Evolutionary conservation across 2,888 invertebrate genomes (phyloP).

Genomic region (Scrobipalpa atriplicella): DNA sequence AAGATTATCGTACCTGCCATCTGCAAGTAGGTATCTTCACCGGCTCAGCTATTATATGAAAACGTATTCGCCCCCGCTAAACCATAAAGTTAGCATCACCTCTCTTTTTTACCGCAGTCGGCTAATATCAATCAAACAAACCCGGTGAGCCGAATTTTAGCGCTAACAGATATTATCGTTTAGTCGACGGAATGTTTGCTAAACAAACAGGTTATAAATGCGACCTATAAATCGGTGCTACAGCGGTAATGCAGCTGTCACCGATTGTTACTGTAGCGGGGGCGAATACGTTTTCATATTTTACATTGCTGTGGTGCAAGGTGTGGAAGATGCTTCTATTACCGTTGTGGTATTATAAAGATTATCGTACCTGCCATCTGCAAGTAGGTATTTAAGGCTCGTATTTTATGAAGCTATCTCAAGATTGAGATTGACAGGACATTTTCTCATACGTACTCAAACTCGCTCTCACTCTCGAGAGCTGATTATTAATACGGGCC

Average conservation of each 20-base stretch:
- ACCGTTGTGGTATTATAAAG: not conserved
- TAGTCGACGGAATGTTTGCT: conserved; percentile 33
- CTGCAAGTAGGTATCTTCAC: too few relatives aligned
- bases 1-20: too few relatives aligned
- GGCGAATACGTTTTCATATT: conserved; percentile 64
- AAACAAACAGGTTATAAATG: conserved; percentile 42
- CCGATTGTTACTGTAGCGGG: conserved; percentile 54
- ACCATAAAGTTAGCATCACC: not conserved
- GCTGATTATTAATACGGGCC: too few relatives aligned
- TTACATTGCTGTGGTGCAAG: conserved; percentile 43
- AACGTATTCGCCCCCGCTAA: too few relatives aligned
- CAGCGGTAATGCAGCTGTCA: conserved; percentile 58
- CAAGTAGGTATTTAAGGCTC: too few relatives aligned
- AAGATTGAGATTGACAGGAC: too few relatives aligned
- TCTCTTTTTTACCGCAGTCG: not conserved
- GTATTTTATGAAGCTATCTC: too few relatives aligned
- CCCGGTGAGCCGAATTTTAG: not conserved
- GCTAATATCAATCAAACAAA: not conserved
- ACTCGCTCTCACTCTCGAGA: too few relatives aligned
- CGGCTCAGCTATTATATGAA: too few relatives aligned
- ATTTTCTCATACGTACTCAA: too few relatives aligned
- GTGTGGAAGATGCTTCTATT: conserved; percentile 5
- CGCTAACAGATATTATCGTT: conserved; percentile 13
- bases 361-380: too few relatives aligned
- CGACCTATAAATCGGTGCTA: conserved; percentile 40